phyloP scores from a whole-genome alignment of 2,113 vertebrate genomes.

The Atrichornis clamosus region DNA sequence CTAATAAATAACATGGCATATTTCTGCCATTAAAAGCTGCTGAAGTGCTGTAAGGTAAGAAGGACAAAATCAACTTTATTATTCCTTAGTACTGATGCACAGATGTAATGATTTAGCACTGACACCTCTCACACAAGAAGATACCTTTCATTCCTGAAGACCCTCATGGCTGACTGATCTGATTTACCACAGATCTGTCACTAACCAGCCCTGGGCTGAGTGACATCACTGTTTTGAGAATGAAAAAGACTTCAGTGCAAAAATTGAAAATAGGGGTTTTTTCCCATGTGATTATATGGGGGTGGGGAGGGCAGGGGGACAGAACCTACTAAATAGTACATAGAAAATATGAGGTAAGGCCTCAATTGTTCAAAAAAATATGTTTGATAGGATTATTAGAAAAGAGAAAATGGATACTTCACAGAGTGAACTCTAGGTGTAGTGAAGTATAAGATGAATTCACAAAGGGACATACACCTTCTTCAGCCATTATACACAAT shows the following conservation, averaged over 20 bases:
- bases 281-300: background rate
- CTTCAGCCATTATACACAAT: background rate
- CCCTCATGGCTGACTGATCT: background rate
- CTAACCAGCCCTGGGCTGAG: background rate
- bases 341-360: background rate
- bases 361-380: background rate
- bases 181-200: background rate
- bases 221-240: background rate
- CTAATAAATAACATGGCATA: constrained; percentile 54
- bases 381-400: background rate
- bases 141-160: background rate
- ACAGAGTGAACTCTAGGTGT: background rate
- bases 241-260: background rate
- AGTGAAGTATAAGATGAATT: background rate
- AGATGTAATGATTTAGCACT: constrained; percentile 4
- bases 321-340: background rate
- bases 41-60: constrained; percentile 1
- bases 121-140: background rate
- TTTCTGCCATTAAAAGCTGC: constrained; percentile 32
- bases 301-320: rapidly evolving
- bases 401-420: background rate
- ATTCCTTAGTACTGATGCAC: background rate
- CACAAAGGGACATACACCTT: background rate
- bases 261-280: rapidly evolving
- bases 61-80: constrained; percentile 12